Evolutionary conservation across 2,888 invertebrate species (phyloP), one percentile per base, ranked within the genome.

Genomic region (Melanchra persicariae): DNA sequence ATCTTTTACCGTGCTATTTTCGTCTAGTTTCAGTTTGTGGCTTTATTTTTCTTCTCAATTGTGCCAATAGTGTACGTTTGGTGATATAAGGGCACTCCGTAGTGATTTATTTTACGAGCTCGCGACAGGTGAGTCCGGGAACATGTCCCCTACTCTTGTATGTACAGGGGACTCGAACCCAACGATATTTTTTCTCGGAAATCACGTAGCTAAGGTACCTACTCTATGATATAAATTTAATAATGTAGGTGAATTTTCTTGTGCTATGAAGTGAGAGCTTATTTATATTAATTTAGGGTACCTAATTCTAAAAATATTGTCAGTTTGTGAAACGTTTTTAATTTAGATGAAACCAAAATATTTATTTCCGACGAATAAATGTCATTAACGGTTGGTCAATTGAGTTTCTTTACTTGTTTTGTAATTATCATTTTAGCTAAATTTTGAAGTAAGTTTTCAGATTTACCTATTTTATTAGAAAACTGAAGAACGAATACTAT

Each of bases 81-180:
- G 80, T 87, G 85, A 87, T 87, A 85, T 85, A 83, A 84, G 78
- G 79, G 80, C 75, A 79, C 77, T 83, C 69, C 70, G 70, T 30
- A 79, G 87, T 88, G 90, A 91, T 90, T 90, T 89, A 88, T 91
- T 88, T 91, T 88, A 89, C 87, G 88, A 79, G 77, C 64, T 77
- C 75, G 84, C 82, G 84, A 85, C 83, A 86, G 84, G 85, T 83
- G 85, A 79, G 80, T 61, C 82, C 72, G 57, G 59, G 71, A 51
- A 71, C 70, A 37, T 37, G 79, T 74, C 67, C 75, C 81, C 76
- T 85, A 74, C 77, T 79, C 70, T 59, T 77, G 72, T 79, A 82
- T 82, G 79, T 72, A 76, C 74, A 73, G 55, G 64, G 64, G 43
- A 57, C 58, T 51, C 49, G 65, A 52, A 52, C 71, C 64, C 69